A percentile compares a stretch with the other conserved stretches of the same genome.
Evolutionary conservation across 2,888 invertebrate genomes (phyloP).

Genomic region (Drosophila tripunctata): DNA sequence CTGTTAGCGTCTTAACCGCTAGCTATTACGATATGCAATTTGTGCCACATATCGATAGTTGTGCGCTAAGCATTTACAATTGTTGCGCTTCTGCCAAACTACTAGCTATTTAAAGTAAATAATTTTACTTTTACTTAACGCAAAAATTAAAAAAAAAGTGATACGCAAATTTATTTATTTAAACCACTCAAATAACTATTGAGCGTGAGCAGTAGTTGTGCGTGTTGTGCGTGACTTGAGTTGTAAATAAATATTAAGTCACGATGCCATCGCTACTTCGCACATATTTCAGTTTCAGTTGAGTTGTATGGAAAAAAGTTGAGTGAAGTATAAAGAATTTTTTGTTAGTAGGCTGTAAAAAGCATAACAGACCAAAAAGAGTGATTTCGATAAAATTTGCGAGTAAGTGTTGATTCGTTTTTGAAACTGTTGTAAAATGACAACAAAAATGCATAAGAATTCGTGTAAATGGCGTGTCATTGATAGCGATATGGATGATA

Average conservation of each 20-base stretch:
- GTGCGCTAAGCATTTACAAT: too few species aligned
- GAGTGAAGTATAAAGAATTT: constrained; percentile 15
- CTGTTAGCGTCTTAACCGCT: too few species aligned
- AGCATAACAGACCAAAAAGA: constrained; percentile 9
- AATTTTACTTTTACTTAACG: too few species aligned
- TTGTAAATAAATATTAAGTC: constrained; percentile 3
- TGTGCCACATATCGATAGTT: not conserved
- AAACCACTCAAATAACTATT: too few species aligned
- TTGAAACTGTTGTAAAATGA: constrained; percentile 6
- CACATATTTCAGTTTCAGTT: constrained; percentile 42
- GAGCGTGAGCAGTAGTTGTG: too few species aligned
- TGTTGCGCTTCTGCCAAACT: too few species aligned
- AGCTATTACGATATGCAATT: too few species aligned
- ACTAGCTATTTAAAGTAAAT: too few species aligned
- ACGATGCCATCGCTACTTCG: constrained; percentile 45
- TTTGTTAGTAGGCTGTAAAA: constrained; percentile 19
- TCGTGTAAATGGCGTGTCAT: constrained; percentile 30
- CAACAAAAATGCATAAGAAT: constrained; percentile 6
- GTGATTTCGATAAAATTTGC: constrained; percentile 9
- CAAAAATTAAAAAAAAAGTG: too few species aligned
- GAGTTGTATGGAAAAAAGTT: constrained; percentile 37
- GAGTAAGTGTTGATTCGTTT: constrained; percentile 23
- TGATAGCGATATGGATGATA: constrained; percentile 64
- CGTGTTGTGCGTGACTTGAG: too few species aligned
- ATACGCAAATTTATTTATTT: too few species aligned